Evolutionary conservation across 2,113 vertebrate genomes (phyloP).

Genomic region (Nematolebias whitei): DNA sequence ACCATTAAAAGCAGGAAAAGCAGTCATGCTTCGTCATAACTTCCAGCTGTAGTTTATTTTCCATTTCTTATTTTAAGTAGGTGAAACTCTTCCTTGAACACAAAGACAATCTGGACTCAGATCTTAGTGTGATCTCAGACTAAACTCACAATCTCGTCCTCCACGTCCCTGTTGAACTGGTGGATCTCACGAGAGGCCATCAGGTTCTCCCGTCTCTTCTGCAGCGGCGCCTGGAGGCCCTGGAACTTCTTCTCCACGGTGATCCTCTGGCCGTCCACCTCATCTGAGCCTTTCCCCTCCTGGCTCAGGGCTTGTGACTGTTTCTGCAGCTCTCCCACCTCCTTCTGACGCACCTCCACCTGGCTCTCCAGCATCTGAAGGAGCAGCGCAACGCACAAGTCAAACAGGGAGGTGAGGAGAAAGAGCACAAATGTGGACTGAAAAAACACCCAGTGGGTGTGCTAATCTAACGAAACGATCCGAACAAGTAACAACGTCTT

Average conservation of each 20-base stretch:
- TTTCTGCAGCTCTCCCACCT: slow-evolving; percentile 86
- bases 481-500: too few relatives aligned
- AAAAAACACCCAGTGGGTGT: neutral
- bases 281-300: slow-evolving; percentile 93
- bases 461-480: too few relatives aligned
- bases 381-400: neutral
- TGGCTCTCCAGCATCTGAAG: slow-evolving; percentile 92
- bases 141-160: slow-evolving; percentile 92
- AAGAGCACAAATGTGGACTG: accelerated
- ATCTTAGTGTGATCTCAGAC: too few relatives aligned
- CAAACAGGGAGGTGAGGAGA: neutral
- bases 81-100: too few relatives aligned
- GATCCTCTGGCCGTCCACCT: slow-evolving; percentile 90
- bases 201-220: slow-evolving; percentile 88
- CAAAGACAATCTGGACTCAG: neutral
- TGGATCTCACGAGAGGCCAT: slow-evolving; percentile 95
- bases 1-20: too few relatives aligned
- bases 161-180: slow-evolving; percentile 94
- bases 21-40: too few relatives aligned
- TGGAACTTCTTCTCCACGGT: slow-evolving; percentile 91
- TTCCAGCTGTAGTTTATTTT: too few relatives aligned
- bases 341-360: slow-evolving; percentile 95
- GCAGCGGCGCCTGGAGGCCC: slow-evolving; percentile 87
- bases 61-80: too few relatives aligned
- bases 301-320: slow-evolving; percentile 87